Conservation (phyloP, 2,113 vertebrate species). For the Calonectris borealis region DNA sequence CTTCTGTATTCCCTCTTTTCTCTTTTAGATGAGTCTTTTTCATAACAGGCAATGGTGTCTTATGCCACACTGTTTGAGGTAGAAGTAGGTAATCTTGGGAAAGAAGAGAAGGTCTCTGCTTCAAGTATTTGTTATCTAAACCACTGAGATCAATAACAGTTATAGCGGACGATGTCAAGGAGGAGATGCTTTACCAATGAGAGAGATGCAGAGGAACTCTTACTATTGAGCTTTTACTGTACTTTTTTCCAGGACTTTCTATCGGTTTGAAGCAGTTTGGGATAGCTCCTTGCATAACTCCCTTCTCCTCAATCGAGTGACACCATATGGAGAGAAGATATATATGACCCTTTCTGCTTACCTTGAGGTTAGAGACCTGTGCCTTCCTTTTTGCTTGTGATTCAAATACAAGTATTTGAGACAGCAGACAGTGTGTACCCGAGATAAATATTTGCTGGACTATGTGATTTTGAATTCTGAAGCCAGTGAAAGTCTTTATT, state of each 20-base stretch:
- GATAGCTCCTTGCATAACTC: conserved; percentile 98
- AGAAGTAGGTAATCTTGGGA: not conserved
- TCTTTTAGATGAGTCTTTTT: not conserved
- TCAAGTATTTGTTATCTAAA: not conserved
- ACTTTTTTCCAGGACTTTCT: conserved; percentile 84
- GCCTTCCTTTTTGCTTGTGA: not conserved
- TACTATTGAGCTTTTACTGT: not conserved
- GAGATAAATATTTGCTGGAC: not conserved
- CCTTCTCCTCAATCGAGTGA: conserved; percentile 93
- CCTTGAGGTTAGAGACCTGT: conserved; percentile 84
- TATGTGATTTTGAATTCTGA: not conserved
- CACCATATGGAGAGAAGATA: conserved; percentile 96
- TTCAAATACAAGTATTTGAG: not conserved
- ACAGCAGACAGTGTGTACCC: not conserved
- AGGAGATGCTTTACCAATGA: not conserved
- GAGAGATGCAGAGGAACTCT: not conserved
- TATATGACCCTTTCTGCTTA: conserved; percentile 98
- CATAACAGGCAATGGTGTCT: not conserved
- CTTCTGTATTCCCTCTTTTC: not conserved
- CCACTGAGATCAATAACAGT: not conserved
- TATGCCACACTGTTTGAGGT: not conserved
- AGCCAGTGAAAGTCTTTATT: not conserved
- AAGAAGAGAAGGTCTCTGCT: not conserved
- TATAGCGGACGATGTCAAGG: not conserved
- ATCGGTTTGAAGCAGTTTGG: conserved; percentile 97